These are phyloP conservation scores for Falcunculus frontatus DNA, from an alignment of 2,113 vertebrate species.

Conservation along the genomic window DNA sequence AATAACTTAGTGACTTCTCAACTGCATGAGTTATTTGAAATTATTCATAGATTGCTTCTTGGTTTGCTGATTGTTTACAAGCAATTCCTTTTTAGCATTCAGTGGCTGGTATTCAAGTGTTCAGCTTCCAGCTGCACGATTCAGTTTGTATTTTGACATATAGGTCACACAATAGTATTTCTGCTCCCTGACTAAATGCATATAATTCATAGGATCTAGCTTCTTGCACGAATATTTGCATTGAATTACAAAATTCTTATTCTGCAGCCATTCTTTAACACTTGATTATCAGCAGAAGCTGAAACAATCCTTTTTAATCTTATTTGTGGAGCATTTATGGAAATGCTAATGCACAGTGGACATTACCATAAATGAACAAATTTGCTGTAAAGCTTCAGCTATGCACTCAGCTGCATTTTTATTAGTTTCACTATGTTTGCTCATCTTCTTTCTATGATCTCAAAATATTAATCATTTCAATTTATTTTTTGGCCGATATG, in stretches of 20 bases:
- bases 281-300: background rate
- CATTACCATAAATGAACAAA: background rate
- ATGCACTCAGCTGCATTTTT: background rate
- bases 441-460: background rate
- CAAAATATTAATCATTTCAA: background rate
- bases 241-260: conserved; percentile 6
- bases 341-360: background rate
- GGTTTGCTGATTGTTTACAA: background rate
- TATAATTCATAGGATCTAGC: background rate
- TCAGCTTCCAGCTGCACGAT: conserved; percentile 34
- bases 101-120: background rate
- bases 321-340: background rate
- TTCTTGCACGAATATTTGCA: conserved; percentile 1
- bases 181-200: background rate
- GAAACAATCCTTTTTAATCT: conserved; percentile 3
- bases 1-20: background rate
- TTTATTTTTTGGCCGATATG: background rate
- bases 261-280: background rate
- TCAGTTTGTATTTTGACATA: conserved; percentile 10
- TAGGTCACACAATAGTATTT: conserved; percentile 17
- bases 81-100: conserved; percentile 14
- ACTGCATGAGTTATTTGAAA: background rate
- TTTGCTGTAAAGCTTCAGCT: background rate
- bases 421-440: background rate
- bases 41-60: background rate